Conservation (phyloP, 2,888 invertebrate genomes). For the Drosophila koepferae region DNA sequence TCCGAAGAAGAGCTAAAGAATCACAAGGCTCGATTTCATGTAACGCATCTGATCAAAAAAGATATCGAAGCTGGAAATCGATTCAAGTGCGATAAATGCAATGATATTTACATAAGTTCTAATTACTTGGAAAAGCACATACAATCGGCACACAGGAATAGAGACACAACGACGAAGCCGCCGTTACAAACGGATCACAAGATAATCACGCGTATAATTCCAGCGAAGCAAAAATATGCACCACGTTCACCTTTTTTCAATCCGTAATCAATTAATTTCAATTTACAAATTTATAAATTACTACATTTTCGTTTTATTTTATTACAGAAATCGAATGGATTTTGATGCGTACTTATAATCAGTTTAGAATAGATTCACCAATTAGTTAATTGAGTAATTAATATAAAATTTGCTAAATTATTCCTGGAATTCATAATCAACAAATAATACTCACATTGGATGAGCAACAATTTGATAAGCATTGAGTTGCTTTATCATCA, state of each 20-base stretch:
- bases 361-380: neutral
- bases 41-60: neutral
- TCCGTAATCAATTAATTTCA: conserved; percentile 37
- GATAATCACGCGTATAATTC: neutral
- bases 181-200: neutral
- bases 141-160: neutral
- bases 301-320: neutral
- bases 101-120: neutral
- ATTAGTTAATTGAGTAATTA: conserved; percentile 1
- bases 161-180: neutral
- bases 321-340: conserved; percentile 42
- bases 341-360: neutral
- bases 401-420: neutral
- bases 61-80: neutral
- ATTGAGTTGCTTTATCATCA: neutral
- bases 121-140: conserved; percentile 7
- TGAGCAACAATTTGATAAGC: neutral
- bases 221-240: conserved; percentile 41
- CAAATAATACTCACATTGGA: neutral
- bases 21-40: conserved; percentile 29
- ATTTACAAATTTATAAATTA: neutral
- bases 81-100: conserved; percentile 18
- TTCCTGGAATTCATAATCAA: neutral
- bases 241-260: conserved; percentile 49
- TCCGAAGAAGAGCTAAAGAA: conserved; percentile 10